Conservation (phyloP, 2,113 vertebrate genomes). For the Tor tambroides region DNA sequence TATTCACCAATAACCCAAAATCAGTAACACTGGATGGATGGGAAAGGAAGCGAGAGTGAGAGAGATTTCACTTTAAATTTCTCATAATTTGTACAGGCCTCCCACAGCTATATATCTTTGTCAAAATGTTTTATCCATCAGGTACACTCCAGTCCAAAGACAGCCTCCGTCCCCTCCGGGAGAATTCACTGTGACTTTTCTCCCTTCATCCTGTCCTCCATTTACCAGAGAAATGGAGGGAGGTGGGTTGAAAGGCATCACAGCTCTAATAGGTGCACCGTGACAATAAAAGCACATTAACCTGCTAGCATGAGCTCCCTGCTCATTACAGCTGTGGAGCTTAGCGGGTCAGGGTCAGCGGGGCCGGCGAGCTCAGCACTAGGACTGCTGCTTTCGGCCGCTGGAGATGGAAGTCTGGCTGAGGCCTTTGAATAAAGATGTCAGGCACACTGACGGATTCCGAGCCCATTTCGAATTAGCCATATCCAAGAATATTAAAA, state of each 20-base stretch:
- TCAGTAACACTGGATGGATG: background rate
- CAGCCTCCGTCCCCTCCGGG: slow-evolving; percentile 72
- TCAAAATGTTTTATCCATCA: slow-evolving; percentile 80
- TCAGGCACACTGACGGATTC: slow-evolving; percentile 79
- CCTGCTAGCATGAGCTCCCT: slow-evolving; percentile 70
- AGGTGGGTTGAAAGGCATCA: slow-evolving; percentile 79
- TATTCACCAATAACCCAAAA: slow-evolving; percentile 55
- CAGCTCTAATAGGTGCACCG: slow-evolving; percentile 80
- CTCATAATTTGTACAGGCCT: slow-evolving; percentile 74
- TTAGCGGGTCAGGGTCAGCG: slow-evolving; percentile 33
- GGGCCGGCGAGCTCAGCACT: slow-evolving; percentile 14
- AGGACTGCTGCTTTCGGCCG: slow-evolving; percentile 24
- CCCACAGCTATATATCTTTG: slow-evolving; percentile 78
- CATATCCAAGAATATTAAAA: slow-evolving; percentile 71
- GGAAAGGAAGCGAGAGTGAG: background rate
- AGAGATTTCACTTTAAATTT: slow-evolving; percentile 71
- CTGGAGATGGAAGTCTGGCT: slow-evolving; percentile 27
- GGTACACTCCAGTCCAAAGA: slow-evolving; percentile 74
- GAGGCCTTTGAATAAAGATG: slow-evolving; percentile 78
- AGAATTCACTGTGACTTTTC: slow-evolving; percentile 73
- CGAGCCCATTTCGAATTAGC: slow-evolving; percentile 74
- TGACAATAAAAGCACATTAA: slow-evolving; percentile 79
- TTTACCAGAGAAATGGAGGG: slow-evolving; percentile 41
- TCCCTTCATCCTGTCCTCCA: slow-evolving; percentile 31
- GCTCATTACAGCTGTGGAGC: slow-evolving; percentile 72